Percentiles rank a stretch among this genome's conserved stretches.
Conservation (phyloP, 2,888 invertebrate genomes). For the Melanostoma scalare region DNA sequence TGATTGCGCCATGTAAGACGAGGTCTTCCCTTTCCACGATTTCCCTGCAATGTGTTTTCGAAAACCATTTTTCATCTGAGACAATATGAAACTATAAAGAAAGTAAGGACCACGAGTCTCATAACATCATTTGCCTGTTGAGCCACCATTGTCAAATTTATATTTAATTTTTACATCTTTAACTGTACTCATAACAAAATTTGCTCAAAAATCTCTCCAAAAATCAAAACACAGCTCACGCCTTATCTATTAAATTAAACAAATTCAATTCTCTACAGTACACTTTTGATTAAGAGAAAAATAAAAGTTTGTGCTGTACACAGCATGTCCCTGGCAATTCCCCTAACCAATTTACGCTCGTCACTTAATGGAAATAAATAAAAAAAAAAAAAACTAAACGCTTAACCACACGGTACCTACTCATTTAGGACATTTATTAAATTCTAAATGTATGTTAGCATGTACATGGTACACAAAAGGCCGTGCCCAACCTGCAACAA, state of each 20-base stretch:
- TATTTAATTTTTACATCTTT: too few relatives aligned
- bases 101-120: too few relatives aligned
- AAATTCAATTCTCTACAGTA: slow-evolving; percentile 47
- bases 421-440: slow-evolving; percentile 33
- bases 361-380: slow-evolving; percentile 40
- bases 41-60: too few relatives aligned
- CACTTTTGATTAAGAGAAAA: slow-evolving; percentile 35
- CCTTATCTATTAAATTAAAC: slow-evolving; percentile 33
- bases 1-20: too few relatives aligned
- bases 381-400: slow-evolving; percentile 51
- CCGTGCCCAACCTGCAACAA: slow-evolving; percentile 54
- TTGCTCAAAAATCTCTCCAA: too few relatives aligned
- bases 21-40: too few relatives aligned
- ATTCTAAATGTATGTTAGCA: slow-evolving; percentile 1
- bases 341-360: slow-evolving; percentile 45
- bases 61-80: too few relatives aligned
- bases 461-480: slow-evolving; percentile 37
- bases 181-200: too few relatives aligned
- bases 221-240: background rate
- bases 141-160: too few relatives aligned
- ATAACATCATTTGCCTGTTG: too few relatives aligned
- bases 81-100: too few relatives aligned
- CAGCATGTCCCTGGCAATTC: slow-evolving; percentile 41
- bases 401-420: slow-evolving; percentile 45
- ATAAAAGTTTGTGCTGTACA: slow-evolving; percentile 21